Conservation (phyloP, 1,140 invertebrate genomes). For the Wasmannia auropunctata region DNA sequence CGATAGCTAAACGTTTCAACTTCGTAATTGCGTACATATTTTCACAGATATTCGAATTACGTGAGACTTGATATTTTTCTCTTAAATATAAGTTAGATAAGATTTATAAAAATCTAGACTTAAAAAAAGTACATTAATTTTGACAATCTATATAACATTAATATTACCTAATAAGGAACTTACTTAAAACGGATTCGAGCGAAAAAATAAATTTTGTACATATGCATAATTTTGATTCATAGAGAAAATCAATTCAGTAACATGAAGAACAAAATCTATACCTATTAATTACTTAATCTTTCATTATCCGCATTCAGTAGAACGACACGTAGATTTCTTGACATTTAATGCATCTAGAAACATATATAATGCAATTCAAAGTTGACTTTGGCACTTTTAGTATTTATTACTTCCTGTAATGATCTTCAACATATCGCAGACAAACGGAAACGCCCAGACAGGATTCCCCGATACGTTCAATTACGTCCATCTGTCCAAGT, state of each 20-base stretch:
- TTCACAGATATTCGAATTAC: not conserved
- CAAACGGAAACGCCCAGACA: not conserved
- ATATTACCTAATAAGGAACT: not conserved
- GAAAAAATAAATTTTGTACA: not conserved
- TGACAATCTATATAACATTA: not conserved
- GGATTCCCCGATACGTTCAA: slow-evolving; percentile 46
- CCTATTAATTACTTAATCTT: not conserved
- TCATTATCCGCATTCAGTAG: not conserved
- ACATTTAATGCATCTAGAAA: not conserved
- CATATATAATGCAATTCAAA: not conserved
- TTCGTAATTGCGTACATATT: not conserved
- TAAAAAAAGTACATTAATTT: not conserved
- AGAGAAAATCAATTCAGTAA: not conserved
- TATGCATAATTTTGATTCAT: not conserved
- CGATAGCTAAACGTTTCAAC: not conserved
- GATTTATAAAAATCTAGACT: not conserved
- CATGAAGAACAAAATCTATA: not conserved
- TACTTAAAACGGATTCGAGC: not conserved
- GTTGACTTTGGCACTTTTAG: not conserved
- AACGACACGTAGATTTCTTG: not conserved
- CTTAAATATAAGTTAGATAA: not conserved
- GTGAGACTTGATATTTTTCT: not conserved
- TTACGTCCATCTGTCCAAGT: slow-evolving; percentile 44
- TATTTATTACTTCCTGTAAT: not conserved
- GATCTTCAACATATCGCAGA: not conserved